phyloP scores from a whole-genome alignment of 1,140 invertebrate species.

The Hypsibius dujardini region DNA sequence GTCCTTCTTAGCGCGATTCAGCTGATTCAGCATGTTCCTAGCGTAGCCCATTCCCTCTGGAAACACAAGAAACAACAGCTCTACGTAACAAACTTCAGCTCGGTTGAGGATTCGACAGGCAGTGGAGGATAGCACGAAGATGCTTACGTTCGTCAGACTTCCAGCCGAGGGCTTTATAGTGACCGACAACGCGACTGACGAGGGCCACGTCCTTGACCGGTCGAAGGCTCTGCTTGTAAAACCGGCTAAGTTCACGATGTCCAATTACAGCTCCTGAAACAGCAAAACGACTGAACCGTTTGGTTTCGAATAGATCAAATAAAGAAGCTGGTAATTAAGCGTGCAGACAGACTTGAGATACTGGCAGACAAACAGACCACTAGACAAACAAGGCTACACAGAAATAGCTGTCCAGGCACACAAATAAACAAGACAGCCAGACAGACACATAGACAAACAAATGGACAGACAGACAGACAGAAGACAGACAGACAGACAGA shows the following conservation, averaged over 20 bases:
- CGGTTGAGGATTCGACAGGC: background rate
- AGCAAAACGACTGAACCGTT: too few species aligned
- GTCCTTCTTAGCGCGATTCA: background rate
- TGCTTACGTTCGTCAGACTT: slow-evolving; percentile 25
- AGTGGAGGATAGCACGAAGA: background rate
- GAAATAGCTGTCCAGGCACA: too few species aligned
- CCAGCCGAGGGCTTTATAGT: slow-evolving; percentile 71
- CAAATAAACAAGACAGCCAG: too few species aligned
- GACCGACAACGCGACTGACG: slow-evolving; percentile 42
- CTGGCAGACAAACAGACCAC: too few species aligned
- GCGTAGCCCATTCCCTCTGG: background rate
- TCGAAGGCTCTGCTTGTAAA: slow-evolving; percentile 39
- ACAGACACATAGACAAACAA: too few species aligned
- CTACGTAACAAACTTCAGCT: background rate
- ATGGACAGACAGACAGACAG: too few species aligned
- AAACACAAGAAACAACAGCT: slow-evolving; percentile 4
- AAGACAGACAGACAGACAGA: background rate
- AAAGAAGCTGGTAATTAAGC: too few species aligned
- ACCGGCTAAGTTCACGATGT: slow-evolving; percentile 65
- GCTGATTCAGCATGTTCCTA: background rate
- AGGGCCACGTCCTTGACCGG: slow-evolving; percentile 24
- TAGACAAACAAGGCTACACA: too few species aligned
- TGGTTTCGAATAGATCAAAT: too few species aligned
- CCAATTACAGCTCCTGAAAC: slow-evolving; percentile 59
- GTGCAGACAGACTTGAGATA: too few species aligned